Conservation (phyloP, 2,113 vertebrate genomes). For the Thamnaconus septentrionalis region DNA sequence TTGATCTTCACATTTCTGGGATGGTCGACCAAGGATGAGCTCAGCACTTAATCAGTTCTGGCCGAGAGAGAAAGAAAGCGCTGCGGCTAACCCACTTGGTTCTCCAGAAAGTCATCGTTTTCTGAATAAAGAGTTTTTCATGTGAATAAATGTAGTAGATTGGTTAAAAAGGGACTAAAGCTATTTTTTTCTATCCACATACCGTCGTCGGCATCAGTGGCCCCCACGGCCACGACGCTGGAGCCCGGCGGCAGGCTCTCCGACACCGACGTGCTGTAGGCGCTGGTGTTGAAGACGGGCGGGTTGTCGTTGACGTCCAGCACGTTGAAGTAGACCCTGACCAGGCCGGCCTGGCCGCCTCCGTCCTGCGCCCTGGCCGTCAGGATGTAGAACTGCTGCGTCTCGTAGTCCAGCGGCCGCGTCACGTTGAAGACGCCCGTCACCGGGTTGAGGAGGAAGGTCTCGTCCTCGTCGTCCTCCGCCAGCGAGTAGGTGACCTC, state of each 20-base stretch:
- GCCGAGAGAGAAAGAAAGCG: too few species aligned
- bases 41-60: too few species aligned
- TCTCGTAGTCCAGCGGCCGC: conserved; percentile 85
- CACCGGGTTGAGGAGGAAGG: conserved; percentile 90
- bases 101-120: too few species aligned
- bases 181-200: conserved; percentile 34
- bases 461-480: conserved; percentile 88
- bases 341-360: conserved; percentile 82
- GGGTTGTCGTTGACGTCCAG: conserved; percentile 91
- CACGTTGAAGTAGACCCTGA: conserved; percentile 94
- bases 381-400: conserved; percentile 89
- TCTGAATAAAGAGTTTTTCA: too few species aligned
- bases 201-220: conserved; percentile 90
- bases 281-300: conserved; percentile 79
- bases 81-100: too few species aligned
- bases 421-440: conserved; percentile 97
- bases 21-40: too few species aligned
- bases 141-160: too few species aligned
- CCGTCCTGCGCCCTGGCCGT: conserved; percentile 85
- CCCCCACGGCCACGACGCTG: conserved; percentile 81
- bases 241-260: conserved; percentile 85
- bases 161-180: too few species aligned
- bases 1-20: background rate
- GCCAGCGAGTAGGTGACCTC: conserved; percentile 93
- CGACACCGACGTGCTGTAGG: conserved; percentile 85